These are phyloP conservation scores for Umimayanthus kanabou DNA, from an alignment of 92 coral and sea anemone species.

Conservation along the genomic window DNA sequence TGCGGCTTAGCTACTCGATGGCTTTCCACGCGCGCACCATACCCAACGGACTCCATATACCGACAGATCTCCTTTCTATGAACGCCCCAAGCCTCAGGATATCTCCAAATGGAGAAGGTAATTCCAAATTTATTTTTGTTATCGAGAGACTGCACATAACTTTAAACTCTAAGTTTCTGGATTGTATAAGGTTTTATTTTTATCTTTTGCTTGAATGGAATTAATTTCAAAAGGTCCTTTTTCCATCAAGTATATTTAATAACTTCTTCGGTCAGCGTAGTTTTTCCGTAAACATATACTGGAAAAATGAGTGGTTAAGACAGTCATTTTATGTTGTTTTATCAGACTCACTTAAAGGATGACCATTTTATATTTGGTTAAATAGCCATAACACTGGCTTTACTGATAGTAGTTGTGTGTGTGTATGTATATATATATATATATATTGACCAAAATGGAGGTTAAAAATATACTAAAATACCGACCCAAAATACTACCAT, in stretches of 20 bases:
- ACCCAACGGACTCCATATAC: slow-evolving; percentile 46
- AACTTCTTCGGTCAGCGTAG: not conserved
- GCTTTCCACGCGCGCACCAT: slow-evolving; percentile 71
- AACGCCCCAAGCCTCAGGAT: slow-evolving; percentile 24
- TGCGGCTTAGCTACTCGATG: slow-evolving; percentile 82
- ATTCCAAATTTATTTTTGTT: not conserved
- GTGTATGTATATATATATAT: too few relatives aligned
- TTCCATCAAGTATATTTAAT: not conserved
- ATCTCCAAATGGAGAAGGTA: slow-evolving; percentile 38
- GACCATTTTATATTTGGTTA: too few relatives aligned
- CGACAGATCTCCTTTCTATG: slow-evolving; percentile 17
- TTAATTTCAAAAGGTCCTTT: not conserved
- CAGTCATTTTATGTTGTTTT: too few relatives aligned
- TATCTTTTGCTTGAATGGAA: not conserved
- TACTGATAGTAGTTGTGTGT: too few relatives aligned
- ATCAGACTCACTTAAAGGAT: too few relatives aligned
- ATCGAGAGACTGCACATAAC: not conserved
- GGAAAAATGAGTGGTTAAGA: too few relatives aligned
- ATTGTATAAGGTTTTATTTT: not conserved
- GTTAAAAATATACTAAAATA: too few relatives aligned
- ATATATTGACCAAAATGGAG: too few relatives aligned
- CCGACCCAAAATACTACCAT: too few relatives aligned
- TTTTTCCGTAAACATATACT: not conserved
- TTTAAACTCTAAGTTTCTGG: not conserved
- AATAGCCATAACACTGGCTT: too few relatives aligned